Evolutionary conservation across 1,140 invertebrate genomes (phyloP), one percentile per base, ranked within the genome.

Genomic region (Drosophila kohkoa): DNA sequence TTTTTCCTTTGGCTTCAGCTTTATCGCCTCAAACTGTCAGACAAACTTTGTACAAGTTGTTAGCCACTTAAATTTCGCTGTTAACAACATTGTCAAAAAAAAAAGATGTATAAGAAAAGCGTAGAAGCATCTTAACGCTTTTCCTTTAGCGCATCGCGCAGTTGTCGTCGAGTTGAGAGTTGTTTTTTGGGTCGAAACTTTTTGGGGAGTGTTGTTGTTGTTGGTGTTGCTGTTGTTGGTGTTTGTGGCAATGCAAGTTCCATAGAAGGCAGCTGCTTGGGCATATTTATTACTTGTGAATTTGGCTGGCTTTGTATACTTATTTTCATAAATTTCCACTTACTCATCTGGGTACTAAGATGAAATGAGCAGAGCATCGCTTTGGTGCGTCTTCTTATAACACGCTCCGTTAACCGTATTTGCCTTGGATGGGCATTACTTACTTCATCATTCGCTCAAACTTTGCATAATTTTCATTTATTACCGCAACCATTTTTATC

Each of bases 381-480:
- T 60, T 52, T 48, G 48, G 60, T 43, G 71, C 57, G 69, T 79
- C 83, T 87, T 79, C 83, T 87, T 88, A 87, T 88, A 88, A 87
- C 80, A 87, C 77, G 83, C 83, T 87, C 83, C 83, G 83, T 88
- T 87, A 87, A 87, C 77, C 77, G 85, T 83, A 80, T 78, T 88
- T 82, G 80, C 73, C 77, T 87, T 63, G 76, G 83, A 60, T 83
- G 69, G 77, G 83, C 81, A 75, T 72, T 69, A 69, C 73, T 82
- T 87, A 83, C 83, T 88, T 80, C 83, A 87, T 87, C 83, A 87
- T 89, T 88, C 73, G 83, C 68, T 88, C 77, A 80, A 87, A 87
- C 77, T 87, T 87, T 87, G 83, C 83, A 87, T 87, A 87, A 87
- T 87, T 87, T 88, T 88, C 80, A 87, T 87, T 87, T 87, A 88